These are phyloP conservation scores for Drosophila barbarae DNA, from an alignment of 2,888 invertebrate genomes.

Conservation along the genomic window DNA sequence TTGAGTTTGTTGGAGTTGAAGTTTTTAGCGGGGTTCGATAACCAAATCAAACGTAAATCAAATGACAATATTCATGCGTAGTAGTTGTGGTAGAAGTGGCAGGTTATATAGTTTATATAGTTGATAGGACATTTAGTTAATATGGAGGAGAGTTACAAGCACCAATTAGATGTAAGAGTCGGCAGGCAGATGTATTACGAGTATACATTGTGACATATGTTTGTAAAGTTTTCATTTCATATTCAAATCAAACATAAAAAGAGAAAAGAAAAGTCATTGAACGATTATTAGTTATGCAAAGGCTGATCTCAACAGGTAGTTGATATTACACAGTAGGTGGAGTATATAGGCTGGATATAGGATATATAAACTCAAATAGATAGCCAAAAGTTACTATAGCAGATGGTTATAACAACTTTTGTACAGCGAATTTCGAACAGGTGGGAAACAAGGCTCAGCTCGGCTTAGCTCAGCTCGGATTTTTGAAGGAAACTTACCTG, in stretches of 20 bases:
- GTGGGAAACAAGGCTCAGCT: constrained; percentile 16
- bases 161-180: constrained; percentile 75
- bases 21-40: constrained; percentile 41
- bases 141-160: constrained; percentile 71
- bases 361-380: constrained; percentile 48
- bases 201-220: constrained; percentile 65
- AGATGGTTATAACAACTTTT: constrained; percentile 70
- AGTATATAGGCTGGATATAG: constrained; percentile 34
- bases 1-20: constrained; percentile 37
- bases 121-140: constrained; percentile 16
- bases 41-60: constrained; percentile 58
- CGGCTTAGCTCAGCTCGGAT: not conserved
- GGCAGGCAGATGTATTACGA: constrained; percentile 72
- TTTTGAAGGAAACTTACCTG: constrained; percentile 80
- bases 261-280: constrained; percentile 72
- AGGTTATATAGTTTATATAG: constrained; percentile 26
- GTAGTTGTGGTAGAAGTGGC: constrained; percentile 33
- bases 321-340: constrained; percentile 51
- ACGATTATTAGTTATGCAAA: constrained; percentile 70
- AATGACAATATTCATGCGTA: constrained; percentile 63
- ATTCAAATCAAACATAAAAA: constrained; percentile 63
- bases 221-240: constrained; percentile 51
- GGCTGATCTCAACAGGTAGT: constrained; percentile 56
- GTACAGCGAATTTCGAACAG: constrained; percentile 55
- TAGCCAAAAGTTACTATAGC: constrained; percentile 70